These are phyloP conservation scores for Drosophila dives DNA, from an alignment of 2,888 invertebrate species.

Conservation along the genomic window DNA sequence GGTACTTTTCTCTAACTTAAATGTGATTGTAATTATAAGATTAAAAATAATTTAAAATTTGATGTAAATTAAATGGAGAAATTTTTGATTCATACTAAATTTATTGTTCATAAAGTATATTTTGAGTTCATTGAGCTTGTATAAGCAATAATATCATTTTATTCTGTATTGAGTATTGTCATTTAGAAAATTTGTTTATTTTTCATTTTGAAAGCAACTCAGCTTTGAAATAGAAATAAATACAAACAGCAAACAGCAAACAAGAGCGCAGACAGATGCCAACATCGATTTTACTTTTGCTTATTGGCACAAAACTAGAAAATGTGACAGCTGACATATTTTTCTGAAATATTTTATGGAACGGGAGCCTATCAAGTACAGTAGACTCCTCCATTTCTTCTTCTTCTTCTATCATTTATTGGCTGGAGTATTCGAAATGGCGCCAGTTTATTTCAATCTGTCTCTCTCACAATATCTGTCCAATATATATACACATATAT, in stretches of 20 bases:
- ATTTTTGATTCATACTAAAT: neutral
- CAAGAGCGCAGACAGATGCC: conserved; percentile 40
- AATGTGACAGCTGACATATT: conserved; percentile 63
- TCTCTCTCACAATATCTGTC: too few species aligned
- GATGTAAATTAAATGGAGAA: neutral
- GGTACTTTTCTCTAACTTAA: neutral
- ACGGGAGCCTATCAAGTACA: conserved; percentile 1
- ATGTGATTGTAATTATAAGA: neutral
- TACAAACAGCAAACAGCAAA: conserved; percentile 45
- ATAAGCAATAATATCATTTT: conserved; percentile 70
- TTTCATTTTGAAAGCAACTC: conserved; percentile 65
- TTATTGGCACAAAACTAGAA: conserved; percentile 39
- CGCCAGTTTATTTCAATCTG: conserved; percentile 18
- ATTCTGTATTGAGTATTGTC: conserved; percentile 54
- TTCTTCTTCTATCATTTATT: conserved; percentile 1
- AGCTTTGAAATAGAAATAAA: conserved; percentile 51
- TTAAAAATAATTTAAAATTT: neutral
- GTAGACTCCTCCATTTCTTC: conserved; percentile 3
- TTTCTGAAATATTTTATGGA: conserved; percentile 30
- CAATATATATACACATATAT: neutral
- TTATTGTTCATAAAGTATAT: neutral
- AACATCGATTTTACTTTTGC: conserved; percentile 70
- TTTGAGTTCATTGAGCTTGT: conserved; percentile 24
- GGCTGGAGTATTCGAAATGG: conserved; percentile 6
- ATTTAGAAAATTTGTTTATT: conserved; percentile 79